A percentile compares a stretch with the other conserved stretches of the same genome.
Evolutionary conservation across 2,888 invertebrate genomes (phyloP).

Genomic region (Patella depressa): DNA sequence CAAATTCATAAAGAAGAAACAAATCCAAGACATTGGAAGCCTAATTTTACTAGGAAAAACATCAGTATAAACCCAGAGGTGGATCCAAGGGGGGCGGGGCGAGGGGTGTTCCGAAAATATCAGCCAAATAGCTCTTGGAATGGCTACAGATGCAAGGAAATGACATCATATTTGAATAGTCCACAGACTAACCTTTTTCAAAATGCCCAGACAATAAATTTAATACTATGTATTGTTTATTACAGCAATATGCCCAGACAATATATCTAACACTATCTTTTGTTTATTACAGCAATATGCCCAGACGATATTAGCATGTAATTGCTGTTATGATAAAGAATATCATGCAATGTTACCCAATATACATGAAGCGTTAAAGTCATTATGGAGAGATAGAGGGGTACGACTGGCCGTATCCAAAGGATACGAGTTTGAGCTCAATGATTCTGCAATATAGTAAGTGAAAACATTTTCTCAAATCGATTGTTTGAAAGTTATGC

Average conservation of each 20-base stretch:
- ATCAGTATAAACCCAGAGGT: neutral
- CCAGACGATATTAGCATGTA: conserved; percentile 66
- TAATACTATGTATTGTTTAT: too few relatives aligned
- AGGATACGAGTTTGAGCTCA: conserved; percentile 79
- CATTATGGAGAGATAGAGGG: conserved; percentile 78
- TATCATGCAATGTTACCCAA: conserved; percentile 61
- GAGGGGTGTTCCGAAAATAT: too few relatives aligned
- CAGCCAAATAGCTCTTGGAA: too few relatives aligned
- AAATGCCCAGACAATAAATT: too few relatives aligned
- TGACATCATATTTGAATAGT: too few relatives aligned
- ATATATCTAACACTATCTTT: too few relatives aligned
- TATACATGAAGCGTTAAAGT: conserved; percentile 72
- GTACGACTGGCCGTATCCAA: conserved; percentile 78
- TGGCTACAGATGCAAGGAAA: too few relatives aligned
- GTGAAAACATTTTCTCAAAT: conserved; percentile 52
- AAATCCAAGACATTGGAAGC: too few relatives aligned
- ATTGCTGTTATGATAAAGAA: conserved; percentile 67
- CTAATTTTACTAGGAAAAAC: neutral
- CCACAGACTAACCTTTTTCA: too few relatives aligned
- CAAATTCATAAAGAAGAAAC: too few relatives aligned
- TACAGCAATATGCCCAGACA: too few relatives aligned
- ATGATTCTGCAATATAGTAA: conserved; percentile 79
- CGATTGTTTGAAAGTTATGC: neutral
- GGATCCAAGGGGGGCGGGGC: too few relatives aligned
- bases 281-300: conserved; percentile 62